A percentile compares a stretch with the other conserved stretches of the same genome.
These are phyloP conservation scores for Sphenodon punctatus DNA, from an alignment of 2,797 vertebrate genomes.

Conservation along the genomic window DNA sequence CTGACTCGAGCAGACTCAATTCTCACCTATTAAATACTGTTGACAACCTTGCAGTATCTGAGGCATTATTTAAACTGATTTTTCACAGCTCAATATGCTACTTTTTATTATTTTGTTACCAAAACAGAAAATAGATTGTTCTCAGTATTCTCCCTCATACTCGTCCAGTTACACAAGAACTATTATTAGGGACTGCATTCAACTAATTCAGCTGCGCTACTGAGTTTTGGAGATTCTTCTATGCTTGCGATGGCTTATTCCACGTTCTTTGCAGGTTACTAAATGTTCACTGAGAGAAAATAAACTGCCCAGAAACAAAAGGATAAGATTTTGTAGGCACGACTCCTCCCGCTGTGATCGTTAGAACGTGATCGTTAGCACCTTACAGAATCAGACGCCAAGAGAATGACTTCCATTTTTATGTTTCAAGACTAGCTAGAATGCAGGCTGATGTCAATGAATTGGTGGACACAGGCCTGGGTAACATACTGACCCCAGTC, in stretches of 20 bases:
- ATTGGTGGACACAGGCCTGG: not conserved
- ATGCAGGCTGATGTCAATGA: not conserved
- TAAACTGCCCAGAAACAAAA: not conserved
- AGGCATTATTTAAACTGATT: not conserved
- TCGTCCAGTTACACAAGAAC: not conserved
- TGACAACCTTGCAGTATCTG: not conserved
- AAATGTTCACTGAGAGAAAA: not conserved
- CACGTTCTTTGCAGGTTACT: not conserved
- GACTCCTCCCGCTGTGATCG: not conserved
- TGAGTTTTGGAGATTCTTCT: not conserved
- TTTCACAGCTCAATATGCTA: not conserved
- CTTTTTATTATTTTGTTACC: not conserved
- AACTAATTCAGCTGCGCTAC: no score
- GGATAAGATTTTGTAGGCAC: not conserved
- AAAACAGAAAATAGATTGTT: not conserved
- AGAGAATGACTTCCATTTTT: not conserved
- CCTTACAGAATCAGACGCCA: not conserved
- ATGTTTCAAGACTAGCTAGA: not conserved
- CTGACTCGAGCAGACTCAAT: not conserved
- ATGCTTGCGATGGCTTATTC: not conserved
- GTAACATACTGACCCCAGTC: not conserved
- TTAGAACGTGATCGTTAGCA: not conserved
- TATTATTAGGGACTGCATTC: not conserved
- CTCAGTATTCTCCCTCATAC: not conserved
- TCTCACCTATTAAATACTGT: not conserved